Conservation (phyloP, 2,888 invertebrate genomes). For the Campopleginae sp. region DNA sequence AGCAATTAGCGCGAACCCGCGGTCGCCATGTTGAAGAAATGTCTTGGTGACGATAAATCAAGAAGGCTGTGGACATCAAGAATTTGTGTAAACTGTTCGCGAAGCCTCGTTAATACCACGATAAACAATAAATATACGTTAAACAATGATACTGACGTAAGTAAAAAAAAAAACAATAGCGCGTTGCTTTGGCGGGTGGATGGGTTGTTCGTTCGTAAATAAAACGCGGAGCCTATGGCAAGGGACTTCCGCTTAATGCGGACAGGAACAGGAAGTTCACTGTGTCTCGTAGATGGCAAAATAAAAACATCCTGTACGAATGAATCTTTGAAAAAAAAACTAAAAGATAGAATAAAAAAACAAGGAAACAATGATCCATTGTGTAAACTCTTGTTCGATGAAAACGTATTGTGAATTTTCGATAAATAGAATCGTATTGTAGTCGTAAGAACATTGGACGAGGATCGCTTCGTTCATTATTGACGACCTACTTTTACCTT, state of each 20-base stretch:
- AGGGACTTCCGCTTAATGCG: constrained; percentile 82
- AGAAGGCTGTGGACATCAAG: constrained; percentile 74
- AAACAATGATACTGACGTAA: constrained; percentile 79
- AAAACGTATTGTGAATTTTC: neutral
- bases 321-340: constrained; percentile 76
- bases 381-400: neutral
- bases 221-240: constrained; percentile 81
- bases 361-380: constrained; percentile 9
- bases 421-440: neutral
- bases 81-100: constrained; percentile 73
- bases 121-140: constrained; percentile 68
- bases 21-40: constrained; percentile 81
- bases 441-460: constrained; percentile 8
- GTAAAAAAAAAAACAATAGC: constrained; percentile 71
- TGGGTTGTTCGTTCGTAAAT: constrained; percentile 71
- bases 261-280: constrained; percentile 84
- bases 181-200: constrained; percentile 67
- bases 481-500: constrained; percentile 51
- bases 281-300: constrained; percentile 77
- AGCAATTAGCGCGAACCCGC: constrained; percentile 76
- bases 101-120: constrained; percentile 68
- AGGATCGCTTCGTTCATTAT: constrained; percentile 10
- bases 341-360: constrained; percentile 10
- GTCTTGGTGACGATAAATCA: constrained; percentile 78
- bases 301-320: constrained; percentile 83